Conservation (phyloP, 1,140 invertebrate genomes). For the Nephotettix cincticeps region DNA sequence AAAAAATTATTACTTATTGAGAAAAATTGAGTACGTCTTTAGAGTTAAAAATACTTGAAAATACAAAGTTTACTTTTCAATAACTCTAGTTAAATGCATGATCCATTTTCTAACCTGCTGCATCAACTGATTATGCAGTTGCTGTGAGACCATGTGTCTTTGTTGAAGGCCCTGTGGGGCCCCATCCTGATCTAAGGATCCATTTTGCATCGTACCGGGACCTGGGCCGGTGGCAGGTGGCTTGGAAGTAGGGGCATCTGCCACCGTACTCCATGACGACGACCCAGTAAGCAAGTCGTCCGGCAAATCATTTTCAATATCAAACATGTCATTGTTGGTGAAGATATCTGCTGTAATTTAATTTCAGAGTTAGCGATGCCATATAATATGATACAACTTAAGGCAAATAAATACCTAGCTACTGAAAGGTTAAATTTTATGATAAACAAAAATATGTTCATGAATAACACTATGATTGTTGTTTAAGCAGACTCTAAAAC, state of each 20-base stretch:
- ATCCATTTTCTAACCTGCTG: slow-evolving; percentile 33
- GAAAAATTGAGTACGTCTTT: too few species aligned
- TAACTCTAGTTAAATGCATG: too few species aligned
- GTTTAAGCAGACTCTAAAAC: too few species aligned
- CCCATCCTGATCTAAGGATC: slow-evolving; percentile 58
- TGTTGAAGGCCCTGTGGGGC: slow-evolving; percentile 52
- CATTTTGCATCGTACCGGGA: slow-evolving; percentile 69
- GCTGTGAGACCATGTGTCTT: slow-evolving; percentile 33
- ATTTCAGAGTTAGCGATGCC: background rate
- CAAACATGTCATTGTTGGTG: slow-evolving; percentile 78
- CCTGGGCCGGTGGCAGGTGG: slow-evolving; percentile 75
- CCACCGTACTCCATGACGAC: slow-evolving; percentile 61
- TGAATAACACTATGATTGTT: too few species aligned
- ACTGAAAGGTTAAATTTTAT: background rate
- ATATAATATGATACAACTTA: too few species aligned
- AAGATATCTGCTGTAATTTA: slow-evolving; percentile 58
- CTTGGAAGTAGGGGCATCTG: slow-evolving; percentile 53
- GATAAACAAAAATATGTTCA: background rate
- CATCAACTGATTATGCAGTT: slow-evolving; percentile 37
- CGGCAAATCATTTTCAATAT: slow-evolving; percentile 88
- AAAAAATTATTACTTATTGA: too few species aligned
- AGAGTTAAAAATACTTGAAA: too few species aligned
- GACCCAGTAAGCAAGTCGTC: slow-evolving; percentile 81
- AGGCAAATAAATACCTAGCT: slow-evolving; percentile 20
- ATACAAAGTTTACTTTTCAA: too few species aligned